Evolutionary conservation across 2,888 invertebrate genomes (phyloP), one percentile per base, ranked within the genome.

Genomic region (Halocaridina rubra): DNA sequence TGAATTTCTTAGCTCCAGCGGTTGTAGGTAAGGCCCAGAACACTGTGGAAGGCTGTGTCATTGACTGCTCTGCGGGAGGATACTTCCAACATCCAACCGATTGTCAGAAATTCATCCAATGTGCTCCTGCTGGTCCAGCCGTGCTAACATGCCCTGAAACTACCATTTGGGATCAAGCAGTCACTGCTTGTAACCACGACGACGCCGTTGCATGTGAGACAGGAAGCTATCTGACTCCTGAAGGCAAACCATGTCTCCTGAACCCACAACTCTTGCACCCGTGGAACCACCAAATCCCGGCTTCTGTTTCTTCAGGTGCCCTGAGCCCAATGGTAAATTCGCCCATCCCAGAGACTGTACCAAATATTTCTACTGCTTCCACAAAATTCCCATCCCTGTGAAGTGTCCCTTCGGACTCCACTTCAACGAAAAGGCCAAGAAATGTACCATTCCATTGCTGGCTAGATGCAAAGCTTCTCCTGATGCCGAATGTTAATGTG

Each of bases 11-110:
- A n/a, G n/a, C n/a, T n/a, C n/a, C n/a, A n/a, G n/a, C n/a, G n/a
- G n/a, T n/a, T 53, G 8, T 53, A n/a, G 53, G 53, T 10, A 16
- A 53, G 19, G 5, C 53, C 10, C 16, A 3, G 16, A 10, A 10
- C 19, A 19, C 19, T 32, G 57, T 79, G 16, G 79, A 79, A 5
- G 79, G 79, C 7, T 79, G 79, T 16, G 71, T 79, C 69, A 30
- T 79, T 19, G 24, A 64, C 27, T 81, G 81, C 22, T 22, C 32
- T 10, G 29, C 67, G 16, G 81, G 81, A 46, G 57, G 61, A 39
- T 81, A 81, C 67, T 86, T 84, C 30, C 61, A 87, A 10, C 86
- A 86, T 71, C 86, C 75, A 2, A 76, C 53, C 30, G 86, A 85
- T 74, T 88, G 88, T 71, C 46, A 53, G n/a, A 78, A 80, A 72